Evolutionary conservation across 2,797 vertebrate genomes (phyloP), one percentile per base, ranked within the genome.

Genomic region (Xiphorhynchus erythropygius): DNA sequence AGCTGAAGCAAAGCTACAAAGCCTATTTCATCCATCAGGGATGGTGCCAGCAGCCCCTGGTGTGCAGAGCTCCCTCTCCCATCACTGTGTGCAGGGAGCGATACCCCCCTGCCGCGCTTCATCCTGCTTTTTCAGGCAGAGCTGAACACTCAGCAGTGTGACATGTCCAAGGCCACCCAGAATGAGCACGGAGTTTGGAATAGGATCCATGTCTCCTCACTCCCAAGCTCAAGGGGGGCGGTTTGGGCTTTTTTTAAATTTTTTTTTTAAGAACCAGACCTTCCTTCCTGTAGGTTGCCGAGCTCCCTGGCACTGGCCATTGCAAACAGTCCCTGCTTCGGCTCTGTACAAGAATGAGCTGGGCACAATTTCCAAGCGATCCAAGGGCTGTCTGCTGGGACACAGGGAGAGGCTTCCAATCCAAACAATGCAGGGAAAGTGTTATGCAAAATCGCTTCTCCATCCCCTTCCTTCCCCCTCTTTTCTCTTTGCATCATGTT

Each of bases 151-250:
- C 64, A 90, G 85, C 69, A 91, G 8, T 70, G 78, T 76, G 80
- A 65, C 65, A 93, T 93, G 60, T 90, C 91, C 85, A 90, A 91
- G 96, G 90, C 96, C 97, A 97, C 96, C 92, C 96, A 96, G 90
- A 91, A 94, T 3, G 47, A 92, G 89, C 70, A 55, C 37, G 70
- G 70, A 28, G 47, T 27, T 93, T 94, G 84, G 94, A 59, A 94
- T 7, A 63, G 42, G 79, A 92, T 71, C 77, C 82, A 67, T 57
- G 70, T 82, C 84, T 77, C 42, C 68, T 91, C 15, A 2, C n/a
- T 90, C 68, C 27, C 22, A 67, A 89, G 67, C 18, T 77, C 46
- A 77, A 74, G 70, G 35, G 32, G 39, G 28, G 32, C 0, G 2
- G 2, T 2, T 39, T 57, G 56, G 32, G 18, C 7, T 32, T 30